Percentiles rank a stretch among this genome's conserved stretches.
Conservation (phyloP, 37 sponge, comb jelly and placozoan species). For the Beroe ovata region DNA sequence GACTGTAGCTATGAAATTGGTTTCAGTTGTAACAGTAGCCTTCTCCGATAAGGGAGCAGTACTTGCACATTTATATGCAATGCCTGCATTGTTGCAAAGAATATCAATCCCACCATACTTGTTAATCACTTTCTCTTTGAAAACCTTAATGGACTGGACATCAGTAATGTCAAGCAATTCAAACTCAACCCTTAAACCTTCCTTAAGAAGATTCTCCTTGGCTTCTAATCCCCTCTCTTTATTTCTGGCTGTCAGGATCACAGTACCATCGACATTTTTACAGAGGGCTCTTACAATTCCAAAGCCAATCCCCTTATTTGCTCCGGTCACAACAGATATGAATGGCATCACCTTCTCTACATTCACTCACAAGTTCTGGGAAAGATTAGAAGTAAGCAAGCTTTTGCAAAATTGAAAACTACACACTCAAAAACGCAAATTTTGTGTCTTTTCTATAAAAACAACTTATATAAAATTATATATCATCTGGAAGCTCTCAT, state of each 20-base stretch:
- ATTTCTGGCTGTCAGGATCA: slow-evolving; percentile 79
- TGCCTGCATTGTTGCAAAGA: slow-evolving; percentile 88
- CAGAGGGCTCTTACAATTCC: slow-evolving; percentile 83
- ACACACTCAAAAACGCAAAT: too few relatives aligned
- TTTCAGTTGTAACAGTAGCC: slow-evolving; percentile 72
- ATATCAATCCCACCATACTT: slow-evolving; percentile 76
- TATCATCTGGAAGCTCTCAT: too few relatives aligned
- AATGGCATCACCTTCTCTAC: background rate
- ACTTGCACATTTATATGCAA: slow-evolving; percentile 73
- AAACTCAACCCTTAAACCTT: slow-evolving; percentile 76
- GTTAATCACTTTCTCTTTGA: background rate
- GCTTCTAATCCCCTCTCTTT: slow-evolving; percentile 74
- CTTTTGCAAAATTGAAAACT: too few relatives aligned
- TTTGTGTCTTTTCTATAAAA: too few relatives aligned
- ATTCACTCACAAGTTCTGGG: too few relatives aligned
- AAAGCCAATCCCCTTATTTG: slow-evolving; percentile 89
- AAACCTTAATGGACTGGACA: slow-evolving; percentile 33
- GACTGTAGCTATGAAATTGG: slow-evolving; percentile 85
- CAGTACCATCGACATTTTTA: slow-evolving; percentile 80
- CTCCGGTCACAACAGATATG: slow-evolving; percentile 75
- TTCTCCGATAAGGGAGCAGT: slow-evolving; percentile 83
- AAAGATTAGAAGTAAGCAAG: too few relatives aligned
- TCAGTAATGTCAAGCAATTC: slow-evolving; percentile 83
- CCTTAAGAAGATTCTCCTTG: slow-evolving; percentile 70
- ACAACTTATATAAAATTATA: too few relatives aligned